Evolutionary conservation across 2,888 invertebrate species (phyloP), one percentile per base, ranked within the genome.

Genomic region (Heliconius cydno): DNA sequence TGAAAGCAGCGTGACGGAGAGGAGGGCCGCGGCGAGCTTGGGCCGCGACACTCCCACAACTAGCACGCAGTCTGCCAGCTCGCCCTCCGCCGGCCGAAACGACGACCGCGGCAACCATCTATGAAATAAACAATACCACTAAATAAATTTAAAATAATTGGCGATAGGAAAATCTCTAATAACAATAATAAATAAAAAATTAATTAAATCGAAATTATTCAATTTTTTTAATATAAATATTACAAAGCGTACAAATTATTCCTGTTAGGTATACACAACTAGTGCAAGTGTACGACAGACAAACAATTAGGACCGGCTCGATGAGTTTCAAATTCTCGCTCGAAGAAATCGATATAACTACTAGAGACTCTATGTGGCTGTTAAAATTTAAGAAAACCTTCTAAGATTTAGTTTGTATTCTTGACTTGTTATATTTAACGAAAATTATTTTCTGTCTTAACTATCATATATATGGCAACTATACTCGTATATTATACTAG

Each of bases 81-180:
- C 97, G 95, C 97, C 97, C 94, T 97, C 97, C 92, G 96, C 97
- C 89, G 97, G 97, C 94, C 97, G 96, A 96, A 98, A 97, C 88
- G 97, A 97, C 89, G 97, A 96, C 92, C 97, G 97, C 87, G 97
- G 96, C 95, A 97, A 96, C 97, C 97, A 98, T 96, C 97, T 98
- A 92, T n/a, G 2, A 67, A 25, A 83, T 30, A 65, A 70, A 19
- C 71, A n/a, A 63, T 63, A 22, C 9, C 9, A 57, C 7, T 22
- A 7, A 22, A 3, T 60, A n/a, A 60, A 7, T 57, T 57, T 22
- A 57, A 57, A 22, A 57, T 30, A 30, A 30, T 3, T 15, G 9
- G 57, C 57, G 19, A 15, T 57, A 46, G 13, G 5, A 30, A 30
- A 46, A 46, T 15, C 15, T 46, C 15, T 46, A 15, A 5, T 46